These are phyloP conservation scores for Verasper variegatus DNA, from an alignment of 2,113 vertebrate genomes.

Conservation along the genomic window DNA sequence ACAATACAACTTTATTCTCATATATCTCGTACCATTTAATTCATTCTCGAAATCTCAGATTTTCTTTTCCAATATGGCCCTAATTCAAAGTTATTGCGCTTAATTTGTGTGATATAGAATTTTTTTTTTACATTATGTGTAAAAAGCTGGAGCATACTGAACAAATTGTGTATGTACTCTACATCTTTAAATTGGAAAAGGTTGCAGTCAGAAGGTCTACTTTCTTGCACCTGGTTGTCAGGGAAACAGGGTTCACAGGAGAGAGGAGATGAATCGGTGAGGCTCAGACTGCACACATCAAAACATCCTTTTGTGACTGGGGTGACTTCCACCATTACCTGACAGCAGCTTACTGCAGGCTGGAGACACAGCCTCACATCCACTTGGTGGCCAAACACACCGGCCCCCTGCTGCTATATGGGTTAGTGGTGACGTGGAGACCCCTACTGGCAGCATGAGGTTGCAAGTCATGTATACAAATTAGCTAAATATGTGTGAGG, in stretches of 20 bases:
- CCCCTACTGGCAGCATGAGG: constrained; percentile 59
- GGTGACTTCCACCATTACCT: constrained; percentile 43
- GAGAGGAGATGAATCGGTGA: constrained; percentile 40
- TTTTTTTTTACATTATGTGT: background rate
- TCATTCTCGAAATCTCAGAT: too few relatives aligned
- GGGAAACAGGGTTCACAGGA: constrained; percentile 61
- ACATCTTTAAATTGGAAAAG: constrained; percentile 13
- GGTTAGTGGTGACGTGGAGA: constrained; percentile 63
- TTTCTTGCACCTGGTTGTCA: constrained; percentile 67
- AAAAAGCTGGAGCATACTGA: background rate
- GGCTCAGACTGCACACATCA: constrained; percentile 40
- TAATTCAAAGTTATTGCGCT: too few relatives aligned
- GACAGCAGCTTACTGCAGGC: constrained; percentile 30
- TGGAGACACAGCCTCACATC: background rate
- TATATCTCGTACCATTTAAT: too few relatives aligned
- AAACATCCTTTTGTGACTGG: constrained; percentile 41
- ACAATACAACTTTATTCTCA: too few relatives aligned
- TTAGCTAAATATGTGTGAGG: background rate
- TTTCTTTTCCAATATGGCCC: too few relatives aligned
- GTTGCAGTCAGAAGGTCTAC: constrained; percentile 35
- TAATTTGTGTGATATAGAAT: too few relatives aligned
- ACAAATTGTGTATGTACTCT: background rate
- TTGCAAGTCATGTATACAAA: background rate
- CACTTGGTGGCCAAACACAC: constrained; percentile 2
- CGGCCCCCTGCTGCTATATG: background rate